A percentile compares a stretch with the other conserved stretches of the same genome.
Evolutionary conservation across 2,888 invertebrate genomes (phyloP).

Genomic region (Chorisops tibialis): DNA sequence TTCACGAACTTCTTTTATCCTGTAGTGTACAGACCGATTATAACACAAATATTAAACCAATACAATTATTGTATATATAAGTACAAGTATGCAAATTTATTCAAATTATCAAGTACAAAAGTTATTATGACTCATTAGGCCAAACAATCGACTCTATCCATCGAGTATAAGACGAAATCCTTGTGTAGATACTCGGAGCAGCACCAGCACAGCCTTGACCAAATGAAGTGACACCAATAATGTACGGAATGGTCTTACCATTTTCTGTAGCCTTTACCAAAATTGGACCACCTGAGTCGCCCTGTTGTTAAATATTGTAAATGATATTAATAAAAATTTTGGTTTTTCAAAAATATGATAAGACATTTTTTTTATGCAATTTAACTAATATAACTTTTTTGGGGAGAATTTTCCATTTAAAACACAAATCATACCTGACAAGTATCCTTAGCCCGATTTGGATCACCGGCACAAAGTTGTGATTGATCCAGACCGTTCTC

Average conservation of each 20-base stretch:
- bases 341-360: neutral
- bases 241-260: neutral
- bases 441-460: slow-evolving; percentile 4
- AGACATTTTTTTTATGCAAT: neutral
- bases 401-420: too few species aligned
- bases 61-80: too few species aligned
- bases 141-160: slow-evolving; percentile 23
- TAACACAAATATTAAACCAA: too few species aligned
- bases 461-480: slow-evolving; percentile 24
- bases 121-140: neutral
- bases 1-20: too few species aligned
- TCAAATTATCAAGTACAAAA: too few species aligned
- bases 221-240: slow-evolving; percentile 16
- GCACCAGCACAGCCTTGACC: slow-evolving; percentile 12
- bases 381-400: too few species aligned
- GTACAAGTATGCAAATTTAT: too few species aligned
- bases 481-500: neutral
- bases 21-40: too few species aligned
- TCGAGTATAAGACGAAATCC: slow-evolving; percentile 8
- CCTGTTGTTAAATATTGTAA: too few species aligned
- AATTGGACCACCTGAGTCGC: slow-evolving; percentile 26
- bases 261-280: neutral
- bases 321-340: too few species aligned
- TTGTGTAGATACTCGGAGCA: slow-evolving; percentile 17
- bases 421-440: too few species aligned